Percentiles rank a stretch among this genome's conserved stretches.
Conservation (phyloP, 2,888 invertebrate species). For the Drosophila mettleri region DNA sequence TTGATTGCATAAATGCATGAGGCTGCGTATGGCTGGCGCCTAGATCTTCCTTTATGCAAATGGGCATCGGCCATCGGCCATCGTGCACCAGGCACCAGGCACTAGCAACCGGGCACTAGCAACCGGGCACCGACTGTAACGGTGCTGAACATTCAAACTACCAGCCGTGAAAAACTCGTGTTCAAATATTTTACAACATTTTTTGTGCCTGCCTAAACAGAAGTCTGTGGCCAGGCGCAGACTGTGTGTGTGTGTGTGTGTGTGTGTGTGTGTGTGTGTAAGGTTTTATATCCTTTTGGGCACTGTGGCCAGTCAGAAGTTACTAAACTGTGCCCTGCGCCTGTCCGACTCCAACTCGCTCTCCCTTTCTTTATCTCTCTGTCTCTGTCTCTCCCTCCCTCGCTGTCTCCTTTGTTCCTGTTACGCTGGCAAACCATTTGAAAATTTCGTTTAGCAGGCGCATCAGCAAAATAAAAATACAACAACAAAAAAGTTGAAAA, state of each 20-base stretch:
- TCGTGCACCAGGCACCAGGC: too few relatives aligned
- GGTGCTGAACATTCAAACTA: slow-evolving; percentile 80
- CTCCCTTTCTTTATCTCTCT: background rate
- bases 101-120: background rate
- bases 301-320: slow-evolving; percentile 49
- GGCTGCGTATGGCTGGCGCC: slow-evolving; percentile 43
- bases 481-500: slow-evolving; percentile 55
- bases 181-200: slow-evolving; percentile 80
- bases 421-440: slow-evolving; percentile 74
- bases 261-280: slow-evolving; percentile 22
- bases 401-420: slow-evolving; percentile 28
- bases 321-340: slow-evolving; percentile 64
- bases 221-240: slow-evolving; percentile 25
- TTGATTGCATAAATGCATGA: slow-evolving; percentile 68
- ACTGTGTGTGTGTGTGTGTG: slow-evolving; percentile 12
- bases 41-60: slow-evolving; percentile 73
- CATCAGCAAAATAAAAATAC: slow-evolving; percentile 24
- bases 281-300: slow-evolving; percentile 25
- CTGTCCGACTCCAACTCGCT: slow-evolving; percentile 8
- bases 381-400: background rate
- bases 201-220: slow-evolving; percentile 74
- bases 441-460: slow-evolving; percentile 76
- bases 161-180: slow-evolving; percentile 82
- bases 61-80: slow-evolving; percentile 10
- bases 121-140: slow-evolving; percentile 57